A percentile compares a stretch with the other conserved stretches of the same genome.
phyloP scores from a whole-genome alignment of 2,888 invertebrate genomes.

The Barypeithes pellucidus region DNA sequence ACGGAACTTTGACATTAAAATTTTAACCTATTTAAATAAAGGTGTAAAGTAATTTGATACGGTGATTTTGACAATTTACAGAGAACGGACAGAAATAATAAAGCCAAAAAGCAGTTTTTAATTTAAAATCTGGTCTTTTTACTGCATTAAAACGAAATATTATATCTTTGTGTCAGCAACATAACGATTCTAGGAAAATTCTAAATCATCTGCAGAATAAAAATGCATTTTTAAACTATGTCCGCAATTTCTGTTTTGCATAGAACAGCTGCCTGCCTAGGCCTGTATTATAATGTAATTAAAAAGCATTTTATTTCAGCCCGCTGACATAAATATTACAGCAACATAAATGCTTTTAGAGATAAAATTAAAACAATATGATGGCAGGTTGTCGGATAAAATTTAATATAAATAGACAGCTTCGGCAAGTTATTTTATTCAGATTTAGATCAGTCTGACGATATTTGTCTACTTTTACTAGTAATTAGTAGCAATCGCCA shows the following conservation, averaged over 20 bases:
- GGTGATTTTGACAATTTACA: too few species aligned
- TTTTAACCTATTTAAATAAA: too few species aligned
- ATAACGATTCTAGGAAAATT: conserved; percentile 14
- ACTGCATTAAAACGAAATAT: conserved; percentile 11
- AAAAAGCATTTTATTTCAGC: conserved; percentile 38
- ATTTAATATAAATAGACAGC: not conserved
- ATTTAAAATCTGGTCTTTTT: not conserved
- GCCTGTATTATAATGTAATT: conserved; percentile 33
- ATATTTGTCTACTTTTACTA: too few species aligned
- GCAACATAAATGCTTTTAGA: conserved; percentile 16
- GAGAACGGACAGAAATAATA: too few species aligned
- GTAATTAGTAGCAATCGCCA: too few species aligned
- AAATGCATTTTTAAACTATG: conserved; percentile 36
- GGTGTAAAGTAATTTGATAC: too few species aligned
- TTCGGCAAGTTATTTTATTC: conserved; percentile 2
- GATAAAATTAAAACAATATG: conserved; percentile 19
- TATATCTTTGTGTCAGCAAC: conserved; percentile 21
- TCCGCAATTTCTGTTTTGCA: conserved; percentile 34
- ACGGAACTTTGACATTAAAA: too few species aligned
- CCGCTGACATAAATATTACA: conserved; percentile 28
- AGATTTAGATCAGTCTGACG: not conserved
- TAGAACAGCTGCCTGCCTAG: conserved; percentile 31
- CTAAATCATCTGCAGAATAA: conserved; percentile 16
- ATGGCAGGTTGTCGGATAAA: conserved; percentile 18
- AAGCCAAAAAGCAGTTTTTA: not conserved